A percentile compares a stretch with the other conserved stretches of the same genome.
phyloP scores from a whole-genome alignment of 2,113 vertebrate genomes.

The Paratilapia polleni region DNA sequence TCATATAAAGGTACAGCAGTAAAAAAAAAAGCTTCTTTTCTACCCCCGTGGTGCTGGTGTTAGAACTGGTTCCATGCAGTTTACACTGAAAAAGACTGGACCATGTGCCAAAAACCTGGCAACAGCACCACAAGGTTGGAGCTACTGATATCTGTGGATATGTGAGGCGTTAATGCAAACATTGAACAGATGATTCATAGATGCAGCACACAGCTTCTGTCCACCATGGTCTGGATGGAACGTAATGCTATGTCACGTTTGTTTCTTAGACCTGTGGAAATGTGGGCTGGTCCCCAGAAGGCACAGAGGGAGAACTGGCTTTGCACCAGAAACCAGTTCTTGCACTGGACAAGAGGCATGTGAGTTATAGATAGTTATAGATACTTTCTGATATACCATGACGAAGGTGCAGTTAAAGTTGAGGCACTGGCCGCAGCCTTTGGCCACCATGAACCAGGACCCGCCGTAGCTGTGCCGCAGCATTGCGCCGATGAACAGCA shows the following conservation, averaged over 20 bases:
- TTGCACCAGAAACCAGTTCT: neutral
- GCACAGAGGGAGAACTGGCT: neutral
- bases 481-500: slow-evolving; percentile 81
- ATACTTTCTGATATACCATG: slow-evolving; percentile 72
- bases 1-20: too few species aligned
- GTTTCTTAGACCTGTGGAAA: neutral
- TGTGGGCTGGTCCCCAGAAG: neutral
- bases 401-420: slow-evolving; percentile 92
- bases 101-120: accelerated
- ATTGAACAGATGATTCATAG: neutral
- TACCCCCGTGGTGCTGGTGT: neutral
- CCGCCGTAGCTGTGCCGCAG: slow-evolving; percentile 60
- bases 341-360: neutral
- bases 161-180: neutral
- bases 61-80: neutral
- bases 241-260: neutral
- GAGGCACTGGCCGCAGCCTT: slow-evolving; percentile 89
- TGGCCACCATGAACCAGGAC: slow-evolving; percentile 81
- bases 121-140: too few species aligned
- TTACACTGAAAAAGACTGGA: neutral
- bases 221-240: neutral
- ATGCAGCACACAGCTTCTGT: neutral
- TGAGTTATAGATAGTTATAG: neutral
- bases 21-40: too few species aligned
- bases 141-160: neutral